A percentile compares a stretch with the other conserved stretches of the same genome.
Conservation (phyloP, 2,888 invertebrate genomes). For the Meganola albula region DNA sequence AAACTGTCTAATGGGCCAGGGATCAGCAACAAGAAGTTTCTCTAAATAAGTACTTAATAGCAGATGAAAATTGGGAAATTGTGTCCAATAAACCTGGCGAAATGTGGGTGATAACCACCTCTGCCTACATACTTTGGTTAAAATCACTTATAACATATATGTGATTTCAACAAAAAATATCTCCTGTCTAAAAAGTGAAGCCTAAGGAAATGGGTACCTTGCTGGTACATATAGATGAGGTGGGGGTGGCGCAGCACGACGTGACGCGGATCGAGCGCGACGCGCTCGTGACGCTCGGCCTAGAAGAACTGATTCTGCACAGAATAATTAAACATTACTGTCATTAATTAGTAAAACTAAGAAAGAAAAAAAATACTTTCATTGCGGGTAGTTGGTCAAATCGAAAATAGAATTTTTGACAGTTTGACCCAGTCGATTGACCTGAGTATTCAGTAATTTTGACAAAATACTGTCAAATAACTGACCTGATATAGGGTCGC, state of each 20-base stretch:
- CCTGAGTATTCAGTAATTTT: background rate
- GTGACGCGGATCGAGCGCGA: constrained; percentile 81
- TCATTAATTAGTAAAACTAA: too few relatives aligned
- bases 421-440: too few relatives aligned
- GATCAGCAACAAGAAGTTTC: too few relatives aligned
- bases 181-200: too few relatives aligned
- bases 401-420: too few relatives aligned
- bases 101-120: background rate
- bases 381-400: too few relatives aligned
- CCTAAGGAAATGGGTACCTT: constrained; percentile 50
- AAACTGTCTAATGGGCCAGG: too few relatives aligned
- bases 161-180: too few relatives aligned
- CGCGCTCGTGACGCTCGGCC: constrained; percentile 82
- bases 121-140: background rate
- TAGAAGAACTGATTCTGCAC: constrained; percentile 78
- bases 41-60: constrained; percentile 1
- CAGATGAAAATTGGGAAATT: background rate
- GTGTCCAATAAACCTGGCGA: background rate
- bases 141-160: too few relatives aligned
- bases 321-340: too few relatives aligned
- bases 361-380: too few relatives aligned
- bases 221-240: constrained; percentile 70
- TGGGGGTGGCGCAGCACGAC: constrained; percentile 59
- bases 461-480: background rate
- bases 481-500: constrained; percentile 79